Conservation (phyloP, 2,113 vertebrate species). For the Bufo bufo region DNA sequence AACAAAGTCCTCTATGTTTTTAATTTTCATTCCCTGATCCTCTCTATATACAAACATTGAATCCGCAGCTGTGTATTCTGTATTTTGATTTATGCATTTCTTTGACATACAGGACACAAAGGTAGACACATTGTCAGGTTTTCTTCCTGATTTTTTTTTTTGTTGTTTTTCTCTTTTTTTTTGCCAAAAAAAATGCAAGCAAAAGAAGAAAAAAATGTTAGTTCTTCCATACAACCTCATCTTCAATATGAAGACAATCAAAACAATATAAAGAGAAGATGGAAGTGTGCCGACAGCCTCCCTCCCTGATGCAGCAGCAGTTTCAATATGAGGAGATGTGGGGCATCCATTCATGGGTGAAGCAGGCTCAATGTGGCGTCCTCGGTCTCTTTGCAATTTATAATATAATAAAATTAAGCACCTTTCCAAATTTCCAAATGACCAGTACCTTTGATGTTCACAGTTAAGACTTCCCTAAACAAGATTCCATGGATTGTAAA, state of each 20-base stretch:
- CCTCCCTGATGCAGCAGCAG: slow-evolving; percentile 83
- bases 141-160: slow-evolving; percentile 66
- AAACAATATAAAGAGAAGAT: slow-evolving; percentile 67
- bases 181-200: slow-evolving; percentile 84
- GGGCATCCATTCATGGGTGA: slow-evolving; percentile 54
- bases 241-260: slow-evolving; percentile 88
- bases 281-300: slow-evolving; percentile 72
- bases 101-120: slow-evolving; percentile 73
- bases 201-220: slow-evolving; percentile 77
- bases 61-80: slow-evolving; percentile 64
- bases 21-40: slow-evolving; percentile 1
- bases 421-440: slow-evolving; percentile 32
- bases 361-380: slow-evolving; percentile 36
- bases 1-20: slow-evolving; percentile 35
- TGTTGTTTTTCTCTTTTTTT: slow-evolving; percentile 55
- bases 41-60: slow-evolving; percentile 66
- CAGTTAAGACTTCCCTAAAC: slow-evolving; percentile 48
- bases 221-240: slow-evolving; percentile 85
- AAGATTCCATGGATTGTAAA: slow-evolving; percentile 60
- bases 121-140: slow-evolving; percentile 70
- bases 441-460: slow-evolving; percentile 6
- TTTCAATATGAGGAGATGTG: slow-evolving; percentile 65
- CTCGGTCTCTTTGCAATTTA: slow-evolving; percentile 39
- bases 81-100: slow-evolving; percentile 56
- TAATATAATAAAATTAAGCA: slow-evolving; percentile 49